These are phyloP conservation scores for Drosophila obscura DNA, from an alignment of 1,140 invertebrate genomes.

Conservation along the genomic window DNA sequence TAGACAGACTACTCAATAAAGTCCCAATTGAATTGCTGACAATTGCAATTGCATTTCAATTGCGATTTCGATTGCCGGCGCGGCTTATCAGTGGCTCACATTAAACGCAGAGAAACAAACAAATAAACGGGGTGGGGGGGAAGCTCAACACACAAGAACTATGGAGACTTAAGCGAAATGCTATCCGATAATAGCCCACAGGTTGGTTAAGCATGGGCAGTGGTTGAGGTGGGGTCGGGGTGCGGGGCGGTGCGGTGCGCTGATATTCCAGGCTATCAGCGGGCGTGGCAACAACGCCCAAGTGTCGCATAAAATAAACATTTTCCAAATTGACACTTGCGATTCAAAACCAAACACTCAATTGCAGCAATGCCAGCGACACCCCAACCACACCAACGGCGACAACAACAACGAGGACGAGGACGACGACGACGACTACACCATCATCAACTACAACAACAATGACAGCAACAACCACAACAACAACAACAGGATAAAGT, in stretches of 20 bases:
- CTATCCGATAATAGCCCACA: constrained; percentile 3
- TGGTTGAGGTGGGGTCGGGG: no score
- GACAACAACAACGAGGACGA: background rate
- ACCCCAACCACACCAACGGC: constrained; percentile 32
- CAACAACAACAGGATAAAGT: background rate
- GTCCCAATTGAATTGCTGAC: constrained; percentile 72
- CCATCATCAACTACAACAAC: constrained; percentile 49
- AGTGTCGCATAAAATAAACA: constrained; percentile 76
- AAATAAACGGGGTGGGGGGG: background rate
- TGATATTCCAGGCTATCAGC: constrained; percentile 6
- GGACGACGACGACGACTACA: constrained; percentile 29
- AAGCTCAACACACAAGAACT: constrained; percentile 1
- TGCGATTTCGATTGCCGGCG: constrained; percentile 22
- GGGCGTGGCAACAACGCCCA: constrained; percentile 54
- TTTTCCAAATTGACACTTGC: constrained; percentile 80
- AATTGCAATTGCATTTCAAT: constrained; percentile 65
- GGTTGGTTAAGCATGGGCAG: no score
- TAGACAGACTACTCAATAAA: constrained; percentile 53
- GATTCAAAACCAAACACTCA: constrained; percentile 78
- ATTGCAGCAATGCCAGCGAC: constrained; percentile 58
- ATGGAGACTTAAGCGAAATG: no score
- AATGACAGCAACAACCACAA: constrained; percentile 18
- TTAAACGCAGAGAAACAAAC: constrained; percentile 17
- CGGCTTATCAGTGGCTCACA: constrained; percentile 38
- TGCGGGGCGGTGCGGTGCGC: background rate